These are phyloP conservation scores for Neoseiulus cucumeris DNA, from an alignment of 1,140 invertebrate genomes.

Conservation along the genomic window DNA sequence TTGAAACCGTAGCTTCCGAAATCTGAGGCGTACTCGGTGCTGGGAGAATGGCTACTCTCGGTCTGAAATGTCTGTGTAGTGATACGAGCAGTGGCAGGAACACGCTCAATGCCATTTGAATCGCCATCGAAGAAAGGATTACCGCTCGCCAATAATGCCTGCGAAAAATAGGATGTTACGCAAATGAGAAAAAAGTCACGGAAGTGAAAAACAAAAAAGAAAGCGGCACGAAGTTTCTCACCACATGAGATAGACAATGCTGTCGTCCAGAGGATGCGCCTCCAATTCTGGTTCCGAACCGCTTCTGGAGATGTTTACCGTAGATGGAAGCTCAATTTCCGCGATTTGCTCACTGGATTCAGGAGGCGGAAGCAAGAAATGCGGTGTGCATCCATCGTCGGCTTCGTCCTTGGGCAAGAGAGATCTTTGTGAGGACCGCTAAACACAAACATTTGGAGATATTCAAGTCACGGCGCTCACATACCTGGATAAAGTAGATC, in stretches of 20 bases:
- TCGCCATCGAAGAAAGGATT: slow-evolving; percentile 38
- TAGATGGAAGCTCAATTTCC: not conserved
- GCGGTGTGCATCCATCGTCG: not conserved
- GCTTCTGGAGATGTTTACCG: too few relatives aligned
- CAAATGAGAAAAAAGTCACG: too few relatives aligned
- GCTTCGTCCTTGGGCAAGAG: not conserved
- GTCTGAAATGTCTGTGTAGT: not conserved
- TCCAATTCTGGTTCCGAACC: not conserved
- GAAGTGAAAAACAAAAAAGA: too few relatives aligned
- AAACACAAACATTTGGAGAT: too few relatives aligned
- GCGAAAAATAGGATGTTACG: too few relatives aligned
- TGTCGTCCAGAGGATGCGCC: not conserved
- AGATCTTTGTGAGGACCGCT: not conserved
- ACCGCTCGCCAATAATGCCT: slow-evolving; percentile 42
- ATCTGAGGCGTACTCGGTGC: too few relatives aligned
- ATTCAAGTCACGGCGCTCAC: too few relatives aligned
- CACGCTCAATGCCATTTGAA: slow-evolving; percentile 15
- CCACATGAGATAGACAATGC: too few relatives aligned
- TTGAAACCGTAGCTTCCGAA: too few relatives aligned
- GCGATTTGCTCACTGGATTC: not conserved
- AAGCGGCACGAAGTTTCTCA: too few relatives aligned
- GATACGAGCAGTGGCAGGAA: slow-evolving; percentile 8
- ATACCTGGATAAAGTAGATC: not conserved
- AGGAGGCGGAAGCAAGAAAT: not conserved
- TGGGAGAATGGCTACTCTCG: too few relatives aligned